These are phyloP conservation scores for Cremastinae sp. DNA, from an alignment of 2,888 invertebrate genomes.

Conservation along the genomic window DNA sequence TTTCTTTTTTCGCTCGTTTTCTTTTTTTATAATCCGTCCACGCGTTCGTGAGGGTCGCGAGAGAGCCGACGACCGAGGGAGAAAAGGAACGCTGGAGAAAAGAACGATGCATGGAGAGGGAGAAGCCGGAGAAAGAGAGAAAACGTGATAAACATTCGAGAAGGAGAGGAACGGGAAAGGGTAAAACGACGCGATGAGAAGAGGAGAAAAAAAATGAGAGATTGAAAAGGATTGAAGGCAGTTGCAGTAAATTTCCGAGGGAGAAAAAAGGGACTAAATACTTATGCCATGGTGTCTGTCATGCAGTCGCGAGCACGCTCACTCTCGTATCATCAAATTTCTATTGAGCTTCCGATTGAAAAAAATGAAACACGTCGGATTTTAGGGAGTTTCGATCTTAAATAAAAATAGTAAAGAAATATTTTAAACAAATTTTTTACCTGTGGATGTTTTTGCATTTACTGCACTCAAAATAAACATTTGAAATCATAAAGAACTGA, in stretches of 20 bases:
- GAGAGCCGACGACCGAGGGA: conserved; percentile 30
- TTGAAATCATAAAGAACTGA: no score
- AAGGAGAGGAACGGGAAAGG: conserved; percentile 52
- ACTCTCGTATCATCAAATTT: no score
- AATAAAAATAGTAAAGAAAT: no score
- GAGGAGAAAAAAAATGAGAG: conserved; percentile 33
- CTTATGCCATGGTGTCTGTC: conserved; percentile 1
- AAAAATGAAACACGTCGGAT: no score
- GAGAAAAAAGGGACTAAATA: conserved; percentile 23
- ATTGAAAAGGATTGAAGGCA: conserved; percentile 19
- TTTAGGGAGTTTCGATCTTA: no score
- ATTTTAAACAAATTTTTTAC: no score
- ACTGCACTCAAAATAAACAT: no score
- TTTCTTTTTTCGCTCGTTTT: background rate
- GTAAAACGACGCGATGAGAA: conserved; percentile 17
- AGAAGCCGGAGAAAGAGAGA: conserved; percentile 24
- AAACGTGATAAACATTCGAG: conserved; percentile 17
- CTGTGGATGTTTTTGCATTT: no score
- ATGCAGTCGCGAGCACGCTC: background rate
- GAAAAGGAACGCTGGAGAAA: conserved; percentile 40
- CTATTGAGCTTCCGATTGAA: no score
- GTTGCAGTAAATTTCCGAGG: conserved; percentile 32
- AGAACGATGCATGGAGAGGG: conserved; percentile 40
- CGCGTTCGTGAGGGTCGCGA: conserved; percentile 62
- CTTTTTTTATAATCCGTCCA: conserved; percentile 68